Percentiles rank a stretch among this genome's conserved stretches.
Evolutionary conservation across 2,113 vertebrate species (phyloP).

Genomic region (Scophthalmus maximus): DNA sequence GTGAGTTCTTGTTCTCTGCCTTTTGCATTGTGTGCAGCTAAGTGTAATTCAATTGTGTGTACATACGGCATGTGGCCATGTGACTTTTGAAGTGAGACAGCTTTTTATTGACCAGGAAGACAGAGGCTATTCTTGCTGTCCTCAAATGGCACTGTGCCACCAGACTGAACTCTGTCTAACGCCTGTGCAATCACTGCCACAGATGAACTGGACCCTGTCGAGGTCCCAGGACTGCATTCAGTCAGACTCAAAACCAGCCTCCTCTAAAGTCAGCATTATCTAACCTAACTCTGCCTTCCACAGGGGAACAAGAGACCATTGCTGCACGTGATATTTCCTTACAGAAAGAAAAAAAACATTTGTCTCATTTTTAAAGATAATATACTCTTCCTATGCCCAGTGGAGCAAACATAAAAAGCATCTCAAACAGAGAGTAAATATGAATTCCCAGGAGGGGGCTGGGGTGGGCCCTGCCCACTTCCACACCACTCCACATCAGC

Average conservation of each 20-base stretch:
- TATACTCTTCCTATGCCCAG: constrained; percentile 26
- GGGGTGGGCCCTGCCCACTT: constrained; percentile 38
- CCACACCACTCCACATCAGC: constrained; percentile 37
- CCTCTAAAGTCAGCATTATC: neutral
- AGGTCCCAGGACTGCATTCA: neutral
- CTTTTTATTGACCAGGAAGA: constrained; percentile 15
- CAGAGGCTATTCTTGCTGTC: neutral
- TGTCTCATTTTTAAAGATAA: constrained; percentile 24
- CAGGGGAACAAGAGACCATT: constrained; percentile 1
- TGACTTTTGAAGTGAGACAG: neutral
- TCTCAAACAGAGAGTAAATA: constrained; percentile 57
- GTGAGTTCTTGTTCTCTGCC: neutral
- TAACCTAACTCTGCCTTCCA: neutral
- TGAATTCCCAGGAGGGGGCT: constrained; percentile 32
- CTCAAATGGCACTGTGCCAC: neutral
- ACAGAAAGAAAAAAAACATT: constrained; percentile 23
- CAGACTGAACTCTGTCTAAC: constrained; percentile 32
- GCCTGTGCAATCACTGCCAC: neutral
- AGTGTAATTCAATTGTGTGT: neutral
- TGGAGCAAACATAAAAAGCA: constrained; percentile 55
- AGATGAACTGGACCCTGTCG: neutral
- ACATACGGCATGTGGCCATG: neutral
- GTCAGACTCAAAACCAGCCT: neutral
- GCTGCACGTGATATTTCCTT: neutral
- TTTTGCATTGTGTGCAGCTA: neutral